These are phyloP conservation scores for Ciona savignyi DNA, from an alignment of 23 tunicate species.

Conservation along the genomic window DNA sequence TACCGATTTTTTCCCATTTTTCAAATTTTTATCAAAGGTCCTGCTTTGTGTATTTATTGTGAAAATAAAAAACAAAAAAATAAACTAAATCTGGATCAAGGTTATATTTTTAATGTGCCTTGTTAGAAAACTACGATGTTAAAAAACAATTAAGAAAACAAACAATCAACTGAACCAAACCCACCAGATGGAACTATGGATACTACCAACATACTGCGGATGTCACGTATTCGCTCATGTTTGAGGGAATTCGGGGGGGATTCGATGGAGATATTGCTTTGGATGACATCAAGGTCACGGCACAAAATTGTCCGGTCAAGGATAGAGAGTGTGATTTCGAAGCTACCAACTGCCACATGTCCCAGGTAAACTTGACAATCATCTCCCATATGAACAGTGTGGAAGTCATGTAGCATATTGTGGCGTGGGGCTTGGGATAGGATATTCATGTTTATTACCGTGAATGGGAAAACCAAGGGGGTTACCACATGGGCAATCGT, in stretches of 20 bases:
- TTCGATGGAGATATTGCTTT: conserved; percentile 88
- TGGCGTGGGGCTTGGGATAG: no score
- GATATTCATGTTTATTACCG: no score
- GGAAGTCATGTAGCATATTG: no score
- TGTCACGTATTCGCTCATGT: conserved; percentile 36
- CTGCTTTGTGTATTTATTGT: no score
- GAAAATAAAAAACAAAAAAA: no score
- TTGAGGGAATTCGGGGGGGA: conserved; percentile 67
- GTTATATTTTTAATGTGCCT: neutral
- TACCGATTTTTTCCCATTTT: no score
- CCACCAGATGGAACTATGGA: conserved; percentile 71
- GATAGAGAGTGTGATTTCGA: conserved; percentile 77
- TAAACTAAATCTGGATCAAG: neutral
- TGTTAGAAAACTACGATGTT: no score
- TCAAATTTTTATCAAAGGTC: no score
- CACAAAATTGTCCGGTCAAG: conserved; percentile 43
- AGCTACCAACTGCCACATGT: conserved; percentile 63
- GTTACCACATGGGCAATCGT: no score
- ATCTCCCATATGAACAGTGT: no score
- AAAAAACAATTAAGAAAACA: neutral
- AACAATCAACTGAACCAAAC: neutral
- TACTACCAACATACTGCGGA: conserved; percentile 24
- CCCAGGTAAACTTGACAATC: no score
- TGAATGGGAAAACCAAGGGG: no score
- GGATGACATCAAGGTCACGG: conserved; percentile 75